Evolutionary conservation across 1,140 invertebrate genomes (phyloP).

Genomic region (Stenopsyche tienmushanensis): DNA sequence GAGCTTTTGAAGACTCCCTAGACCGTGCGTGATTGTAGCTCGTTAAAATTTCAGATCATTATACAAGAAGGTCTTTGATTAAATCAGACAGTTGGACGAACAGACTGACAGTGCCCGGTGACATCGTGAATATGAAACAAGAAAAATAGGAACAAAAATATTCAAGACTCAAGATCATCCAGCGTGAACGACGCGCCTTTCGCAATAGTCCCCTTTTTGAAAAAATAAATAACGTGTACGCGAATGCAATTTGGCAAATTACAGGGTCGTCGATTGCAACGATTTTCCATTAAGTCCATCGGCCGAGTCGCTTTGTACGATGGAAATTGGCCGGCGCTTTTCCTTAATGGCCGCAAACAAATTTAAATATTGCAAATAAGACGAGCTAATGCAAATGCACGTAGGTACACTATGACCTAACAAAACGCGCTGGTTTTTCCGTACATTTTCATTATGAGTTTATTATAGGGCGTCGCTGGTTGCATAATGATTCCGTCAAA

Average conservation of each 20-base stretch:
- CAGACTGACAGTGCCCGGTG: too few relatives aligned
- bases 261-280: not conserved
- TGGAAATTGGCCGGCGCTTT: slow-evolving; percentile 16
- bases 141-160: too few relatives aligned
- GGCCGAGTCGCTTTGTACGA: slow-evolving; percentile 8
- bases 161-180: too few relatives aligned
- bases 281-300: not conserved
- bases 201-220: not conserved
- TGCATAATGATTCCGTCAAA: slow-evolving; percentile 12
- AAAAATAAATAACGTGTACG: not conserved
- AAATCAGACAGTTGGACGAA: too few relatives aligned
- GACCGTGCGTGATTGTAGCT: slow-evolving; percentile 23
- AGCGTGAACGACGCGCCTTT: not conserved
- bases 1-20: slow-evolving; percentile 18
- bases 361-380: slow-evolving; percentile 17
- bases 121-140: too few relatives aligned
- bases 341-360: slow-evolving; percentile 12
- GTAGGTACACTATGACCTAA: not conserved
- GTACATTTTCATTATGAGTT: slow-evolving; percentile 19
- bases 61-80: too few relatives aligned
- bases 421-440: not conserved
- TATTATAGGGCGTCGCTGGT: not conserved
- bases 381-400: not conserved
- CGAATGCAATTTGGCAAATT: slow-evolving; percentile 1
- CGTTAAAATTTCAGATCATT: slow-evolving; percentile 30